Base-by-base conservation (phyloP, 2,797 vertebrate genomes). In the Premnoplex brunnescens region DNA sequence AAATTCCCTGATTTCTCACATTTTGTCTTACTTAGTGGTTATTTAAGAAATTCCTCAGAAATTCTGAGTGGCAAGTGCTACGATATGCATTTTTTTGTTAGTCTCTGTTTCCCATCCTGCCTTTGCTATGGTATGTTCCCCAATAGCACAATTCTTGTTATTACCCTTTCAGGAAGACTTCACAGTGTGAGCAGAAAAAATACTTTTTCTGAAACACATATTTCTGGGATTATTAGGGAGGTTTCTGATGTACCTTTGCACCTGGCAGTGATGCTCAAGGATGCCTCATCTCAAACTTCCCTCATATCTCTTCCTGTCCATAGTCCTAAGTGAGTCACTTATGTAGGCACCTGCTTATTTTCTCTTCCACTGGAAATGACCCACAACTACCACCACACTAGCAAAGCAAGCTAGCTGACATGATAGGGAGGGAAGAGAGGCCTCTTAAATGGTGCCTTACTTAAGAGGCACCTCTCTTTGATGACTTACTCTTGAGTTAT, bases 11-110 rank as follows among this genome's bases (percentile, higher is more conserved):
- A 39, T 54, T 76, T 89, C 49, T 79, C 20, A 56, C 3, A 18
- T 67, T 85, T 79, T 1, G 0, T 48, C 49, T 71, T 67, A 30
- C 15, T 60, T 75, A 10, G 23, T 37, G 26, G 34, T 14, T 52
- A 41, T 66, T 48, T 43, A 62, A 52, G 58, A 88, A 68, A 26
- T 2, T 0, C 6, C 10, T 41, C 22, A 54, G 39, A 18, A 73
- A 26, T 66, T 85, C 21, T 82, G 37, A 64, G 11, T 44, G 11
- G 24, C 10, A 78, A 82, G 39, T n/a, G 22, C 36, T 77, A 37
- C 49, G 71, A 63, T 2, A 34, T 0, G 0, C 6, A 1, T 14
- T 55, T 56, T 34, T 81, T 49, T 32, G 3, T 39, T 64, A 44
- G 36, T 43, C 28, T 14, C 21, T 14, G 60, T 77, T 68, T 9